These are phyloP conservation scores for Oxyruncus cristatus DNA, from an alignment of 2,113 vertebrate species.

Conservation along the genomic window DNA sequence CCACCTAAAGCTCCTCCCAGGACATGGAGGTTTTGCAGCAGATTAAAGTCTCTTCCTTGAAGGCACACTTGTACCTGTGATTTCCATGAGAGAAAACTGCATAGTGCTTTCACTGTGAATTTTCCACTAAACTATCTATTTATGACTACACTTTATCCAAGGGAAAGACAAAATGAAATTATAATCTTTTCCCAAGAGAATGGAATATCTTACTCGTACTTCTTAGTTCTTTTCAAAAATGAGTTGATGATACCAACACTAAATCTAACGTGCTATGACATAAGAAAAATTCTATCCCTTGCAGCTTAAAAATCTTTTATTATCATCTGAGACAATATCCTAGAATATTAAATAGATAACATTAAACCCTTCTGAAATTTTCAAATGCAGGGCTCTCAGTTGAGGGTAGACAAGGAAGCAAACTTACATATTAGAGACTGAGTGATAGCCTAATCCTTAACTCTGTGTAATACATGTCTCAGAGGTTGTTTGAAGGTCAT, in stretches of 20 bases:
- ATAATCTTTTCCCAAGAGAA: neutral
- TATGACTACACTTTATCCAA: neutral
- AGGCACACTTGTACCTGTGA: neutral
- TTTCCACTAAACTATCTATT: neutral
- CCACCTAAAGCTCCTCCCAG: neutral
- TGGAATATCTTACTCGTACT: neutral
- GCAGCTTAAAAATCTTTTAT: conserved; percentile 17
- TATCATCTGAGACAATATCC: neutral
- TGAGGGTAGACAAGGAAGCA: neutral
- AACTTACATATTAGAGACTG: neutral
- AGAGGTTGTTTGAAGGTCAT: neutral
- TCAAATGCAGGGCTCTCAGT: neutral
- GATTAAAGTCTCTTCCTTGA: neutral
- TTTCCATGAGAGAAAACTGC: neutral
- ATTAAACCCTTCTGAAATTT: neutral
- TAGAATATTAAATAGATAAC: conserved; percentile 33
- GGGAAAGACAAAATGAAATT: neutral
- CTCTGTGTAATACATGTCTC: neutral
- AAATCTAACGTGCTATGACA: neutral
- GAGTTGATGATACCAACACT: neutral
- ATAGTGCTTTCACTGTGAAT: neutral
- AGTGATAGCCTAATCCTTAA: neutral
- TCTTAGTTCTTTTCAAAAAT: conserved; percentile 10
- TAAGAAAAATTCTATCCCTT: conserved; percentile 1
- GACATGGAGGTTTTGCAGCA: neutral